Conservation (phyloP, 2,888 invertebrate species). For the Pherbina coryleti region DNA sequence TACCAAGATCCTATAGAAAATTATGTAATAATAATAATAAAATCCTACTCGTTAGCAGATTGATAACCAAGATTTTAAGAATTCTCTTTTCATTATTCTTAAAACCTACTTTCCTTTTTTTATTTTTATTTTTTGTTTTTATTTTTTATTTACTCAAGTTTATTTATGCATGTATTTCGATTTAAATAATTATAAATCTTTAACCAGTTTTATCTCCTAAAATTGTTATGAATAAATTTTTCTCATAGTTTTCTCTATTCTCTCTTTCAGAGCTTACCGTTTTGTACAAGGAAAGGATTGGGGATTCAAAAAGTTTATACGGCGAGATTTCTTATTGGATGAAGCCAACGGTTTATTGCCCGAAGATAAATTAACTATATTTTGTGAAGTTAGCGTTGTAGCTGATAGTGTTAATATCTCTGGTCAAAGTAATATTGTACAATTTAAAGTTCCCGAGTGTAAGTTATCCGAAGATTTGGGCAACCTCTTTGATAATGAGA, state of each 20-base stretch:
- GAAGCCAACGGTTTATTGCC: conserved; percentile 98
- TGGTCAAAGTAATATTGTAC: conserved; percentile 97
- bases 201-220: neutral
- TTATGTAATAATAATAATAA: no score
- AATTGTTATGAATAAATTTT: neutral
- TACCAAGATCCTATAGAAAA: no score
- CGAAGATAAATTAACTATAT: conserved; percentile 99
- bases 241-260: conserved; percentile 7
- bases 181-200: neutral
- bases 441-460: conserved; percentile 97
- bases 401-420: conserved; percentile 99
- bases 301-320: conserved; percentile 99
- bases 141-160: no score
- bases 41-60: no score
- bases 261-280: conserved; percentile 85
- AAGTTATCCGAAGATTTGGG: conserved; percentile 95
- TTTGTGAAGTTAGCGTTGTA: conserved; percentile 98
- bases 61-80: no score
- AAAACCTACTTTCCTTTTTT: no score
- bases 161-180: neutral
- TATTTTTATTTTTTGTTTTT: no score
- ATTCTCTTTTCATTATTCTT: no score
- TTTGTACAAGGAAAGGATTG: conserved; percentile 99
- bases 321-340: conserved; percentile 98
- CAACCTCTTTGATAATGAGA: conserved; percentile 94